Evolutionary conservation across 1,140 invertebrate species (phyloP), one percentile per base, ranked within the genome.

Genomic region (Drosophila lacertosa): DNA sequence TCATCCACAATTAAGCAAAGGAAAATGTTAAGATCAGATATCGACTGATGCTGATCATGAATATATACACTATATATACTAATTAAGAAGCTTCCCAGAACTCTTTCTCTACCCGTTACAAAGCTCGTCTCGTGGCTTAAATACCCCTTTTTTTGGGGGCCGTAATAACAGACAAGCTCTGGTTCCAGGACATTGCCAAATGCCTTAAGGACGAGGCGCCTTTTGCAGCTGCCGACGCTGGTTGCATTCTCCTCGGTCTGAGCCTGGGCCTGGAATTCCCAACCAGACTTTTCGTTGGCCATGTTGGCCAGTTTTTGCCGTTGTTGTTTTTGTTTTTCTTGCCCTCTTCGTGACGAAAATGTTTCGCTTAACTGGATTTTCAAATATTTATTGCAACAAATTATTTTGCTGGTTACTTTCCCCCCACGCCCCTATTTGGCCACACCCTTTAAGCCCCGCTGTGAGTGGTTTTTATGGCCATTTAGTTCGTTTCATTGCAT

Each of bases 321-420:
- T 45, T 48, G 24, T 15, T 48, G 22, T 18, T 50, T 13, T 5
- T 35, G 10, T 26, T 22, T 60, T 57, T 73, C 57, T 68, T 79
- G 57, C 44, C 53, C 81, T 77, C 77, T 88, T 74, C 82, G 82
- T 86, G 83, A 89, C 78, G 83, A 88, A 88, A 88, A 78, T 88
- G 78, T 78, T 88, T 83, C 78, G 78, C 64, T 83, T 88, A 88
- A 88, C 77, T 88, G 83, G 82, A 89, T 88, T 88, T 88, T 88
- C 75, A 88, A 88, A 88, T 89, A 88, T 88, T 88, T 88, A 88
- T 88, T 88, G 78, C 83, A 89, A 74, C 78, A 89, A 88, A 88
- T 88, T 88, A 89, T 89, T 89, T 89, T 77, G 82, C 62, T 74
- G 69, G 79, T 68, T 67, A 81, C 73, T 77, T 13, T 51, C 4